Evolutionary conservation across 2,797 vertebrate genomes (phyloP).

Genomic region (Sarcoramphus papa): DNA sequence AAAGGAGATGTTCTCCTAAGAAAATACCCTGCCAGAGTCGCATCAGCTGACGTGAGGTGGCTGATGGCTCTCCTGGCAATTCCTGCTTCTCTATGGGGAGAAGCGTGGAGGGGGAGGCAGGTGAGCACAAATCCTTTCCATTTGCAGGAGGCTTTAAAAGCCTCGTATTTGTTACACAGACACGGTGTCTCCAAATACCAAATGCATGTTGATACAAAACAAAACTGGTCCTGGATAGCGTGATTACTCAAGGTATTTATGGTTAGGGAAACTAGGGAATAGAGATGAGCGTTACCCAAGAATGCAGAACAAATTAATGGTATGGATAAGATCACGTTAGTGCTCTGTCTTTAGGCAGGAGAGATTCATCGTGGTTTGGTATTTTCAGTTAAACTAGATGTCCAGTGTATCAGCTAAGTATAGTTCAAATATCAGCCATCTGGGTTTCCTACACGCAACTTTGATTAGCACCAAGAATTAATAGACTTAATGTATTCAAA

Average conservation of each 20-base stretch:
- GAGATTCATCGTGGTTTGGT: neutral
- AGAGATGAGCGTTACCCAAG: neutral
- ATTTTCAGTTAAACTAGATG: neutral
- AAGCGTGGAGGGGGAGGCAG: neutral
- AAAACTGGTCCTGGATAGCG: neutral
- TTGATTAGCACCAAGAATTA: neutral
- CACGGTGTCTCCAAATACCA: fast-evolving
- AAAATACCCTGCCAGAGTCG: neutral
- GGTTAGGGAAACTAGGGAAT: neutral
- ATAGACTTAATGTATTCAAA: neutral
- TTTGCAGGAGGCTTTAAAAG: neutral
- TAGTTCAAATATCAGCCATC: neutral
- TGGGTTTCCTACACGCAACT: neutral
- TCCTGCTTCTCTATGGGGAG: neutral
- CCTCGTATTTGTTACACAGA: fast-evolving
- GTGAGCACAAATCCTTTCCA: neutral
- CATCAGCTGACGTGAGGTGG: neutral
- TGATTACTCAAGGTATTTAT: neutral
- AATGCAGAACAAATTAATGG: neutral
- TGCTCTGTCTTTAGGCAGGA: neutral
- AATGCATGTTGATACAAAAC: neutral
- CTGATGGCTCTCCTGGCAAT: neutral
- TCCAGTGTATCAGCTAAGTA: neutral
- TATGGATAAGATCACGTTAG: neutral
- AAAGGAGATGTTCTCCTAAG: slow-evolving; percentile 9